These are phyloP conservation scores for Pristionchus fissidentatus DNA, from an alignment of 2,888 invertebrate species.

Conservation along the genomic window DNA sequence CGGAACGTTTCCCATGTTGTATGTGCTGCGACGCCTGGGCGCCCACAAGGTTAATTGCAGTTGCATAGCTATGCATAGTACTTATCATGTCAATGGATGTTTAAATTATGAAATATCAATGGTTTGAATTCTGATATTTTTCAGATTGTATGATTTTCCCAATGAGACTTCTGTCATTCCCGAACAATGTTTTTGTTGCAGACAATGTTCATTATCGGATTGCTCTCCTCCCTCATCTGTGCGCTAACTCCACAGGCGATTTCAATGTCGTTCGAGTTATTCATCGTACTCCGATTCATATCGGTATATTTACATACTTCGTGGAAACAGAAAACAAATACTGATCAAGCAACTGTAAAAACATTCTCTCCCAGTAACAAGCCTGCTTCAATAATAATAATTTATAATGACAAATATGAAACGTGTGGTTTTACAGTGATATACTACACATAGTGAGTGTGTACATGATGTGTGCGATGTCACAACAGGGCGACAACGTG, in stretches of 20 bases:
- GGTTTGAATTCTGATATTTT: no score
- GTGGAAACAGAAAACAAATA: no score
- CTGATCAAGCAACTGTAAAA: no score
- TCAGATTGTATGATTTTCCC: neutral
- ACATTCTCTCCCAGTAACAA: no score
- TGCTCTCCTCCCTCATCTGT: neutral
- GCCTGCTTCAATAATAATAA: no score
- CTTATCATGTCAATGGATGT: neutral
- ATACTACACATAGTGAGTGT: no score
- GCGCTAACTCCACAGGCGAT: neutral
- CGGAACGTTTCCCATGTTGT: conserved; percentile 24
- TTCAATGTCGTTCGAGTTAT: neutral
- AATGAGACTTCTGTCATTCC: neutral
- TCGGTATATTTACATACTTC: neutral
- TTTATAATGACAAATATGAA: no score
- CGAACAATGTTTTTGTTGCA: neutral
- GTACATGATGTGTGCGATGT: no score
- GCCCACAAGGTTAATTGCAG: conserved; percentile 1
- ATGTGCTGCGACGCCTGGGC: neutral
- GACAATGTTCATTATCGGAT: neutral
- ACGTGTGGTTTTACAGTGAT: no score
- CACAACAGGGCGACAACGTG: no score
- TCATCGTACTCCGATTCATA: neutral
- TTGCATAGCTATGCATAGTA: no score
- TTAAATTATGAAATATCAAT: no score